phyloP scores from a whole-genome alignment of 2,797 vertebrate species.

The Anguilla pacifica region DNA sequence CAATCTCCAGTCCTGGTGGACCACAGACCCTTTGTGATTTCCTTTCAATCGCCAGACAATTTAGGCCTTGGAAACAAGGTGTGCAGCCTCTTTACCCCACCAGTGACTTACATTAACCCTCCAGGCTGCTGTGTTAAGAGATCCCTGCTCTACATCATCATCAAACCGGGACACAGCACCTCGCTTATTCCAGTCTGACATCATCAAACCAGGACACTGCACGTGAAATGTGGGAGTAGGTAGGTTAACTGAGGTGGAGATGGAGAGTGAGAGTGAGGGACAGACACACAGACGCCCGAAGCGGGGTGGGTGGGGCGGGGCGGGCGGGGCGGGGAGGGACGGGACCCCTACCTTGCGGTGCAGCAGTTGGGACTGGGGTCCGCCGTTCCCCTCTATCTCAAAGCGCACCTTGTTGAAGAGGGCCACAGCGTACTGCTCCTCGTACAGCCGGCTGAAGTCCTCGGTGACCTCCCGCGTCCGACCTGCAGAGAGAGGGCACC shows the following conservation, averaged over 20 bases:
- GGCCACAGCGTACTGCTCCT: slow-evolving; percentile 87
- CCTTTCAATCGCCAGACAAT: too few relatives aligned
- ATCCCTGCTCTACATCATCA: too few relatives aligned
- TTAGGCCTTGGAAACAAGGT: too few relatives aligned
- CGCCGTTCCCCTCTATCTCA: slow-evolving; percentile 87
- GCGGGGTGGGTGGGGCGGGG: not conserved
- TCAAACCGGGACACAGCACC: too few relatives aligned
- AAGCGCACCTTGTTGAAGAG: slow-evolving; percentile 92
- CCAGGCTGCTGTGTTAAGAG: too few relatives aligned
- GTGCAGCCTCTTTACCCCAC: too few relatives aligned
- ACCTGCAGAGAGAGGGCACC: slow-evolving; percentile 63
- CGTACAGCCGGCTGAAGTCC: slow-evolving; percentile 79
- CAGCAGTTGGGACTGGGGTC: slow-evolving; percentile 85
- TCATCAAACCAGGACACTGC: not conserved
- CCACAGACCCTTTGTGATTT: too few relatives aligned
- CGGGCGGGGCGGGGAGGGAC: not conserved
- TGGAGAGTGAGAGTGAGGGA: slow-evolving; percentile 31
- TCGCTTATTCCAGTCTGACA: too few relatives aligned
- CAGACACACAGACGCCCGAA: slow-evolving; percentile 8
- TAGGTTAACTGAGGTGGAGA: not conserved
- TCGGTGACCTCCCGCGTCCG: slow-evolving; percentile 77
- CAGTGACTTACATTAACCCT: too few relatives aligned
- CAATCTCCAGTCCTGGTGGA: too few relatives aligned
- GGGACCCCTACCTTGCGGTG: slow-evolving; percentile 84
- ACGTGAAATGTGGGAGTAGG: not conserved